phyloP scores from a whole-genome alignment of 2,113 vertebrate species.

The Cyrtonyx montezumae region DNA sequence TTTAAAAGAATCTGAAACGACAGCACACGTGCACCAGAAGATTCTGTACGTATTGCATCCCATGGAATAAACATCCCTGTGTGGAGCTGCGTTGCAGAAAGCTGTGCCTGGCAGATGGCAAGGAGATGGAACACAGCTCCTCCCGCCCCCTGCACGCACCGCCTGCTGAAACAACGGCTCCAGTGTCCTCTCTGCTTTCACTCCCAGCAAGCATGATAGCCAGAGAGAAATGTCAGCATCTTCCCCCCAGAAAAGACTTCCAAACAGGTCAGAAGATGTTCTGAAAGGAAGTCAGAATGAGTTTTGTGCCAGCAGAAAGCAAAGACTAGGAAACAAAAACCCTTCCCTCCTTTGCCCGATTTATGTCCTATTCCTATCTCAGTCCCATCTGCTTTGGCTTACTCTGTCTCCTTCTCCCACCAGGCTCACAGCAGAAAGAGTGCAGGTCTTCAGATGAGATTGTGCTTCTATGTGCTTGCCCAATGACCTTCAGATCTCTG shows the following conservation, averaged over 20 bases:
- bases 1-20: background rate
- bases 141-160: background rate
- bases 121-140: constrained; percentile 55
- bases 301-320: background rate
- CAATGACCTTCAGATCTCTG: background rate
- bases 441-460: background rate
- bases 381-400: background rate
- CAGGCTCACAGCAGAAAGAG: background rate
- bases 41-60: constrained; percentile 6
- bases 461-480: background rate
- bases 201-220: background rate
- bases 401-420: background rate
- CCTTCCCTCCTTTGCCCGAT: background rate
- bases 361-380: background rate
- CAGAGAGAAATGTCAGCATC: background rate
- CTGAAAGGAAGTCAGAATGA: constrained; percentile 3
- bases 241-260: background rate
- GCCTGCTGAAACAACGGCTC: constrained; percentile 25
- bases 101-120: constrained; percentile 73
- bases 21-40: background rate
- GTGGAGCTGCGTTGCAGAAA: constrained; percentile 59
- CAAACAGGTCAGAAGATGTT: background rate
- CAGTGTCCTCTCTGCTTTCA: constrained; percentile 35
- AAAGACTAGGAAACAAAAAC: background rate
- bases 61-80: constrained; percentile 64